These are phyloP conservation scores for Micronycteris hirsuta DNA, from an alignment of 2,113 vertebrate species.

Conservation along the genomic window DNA sequence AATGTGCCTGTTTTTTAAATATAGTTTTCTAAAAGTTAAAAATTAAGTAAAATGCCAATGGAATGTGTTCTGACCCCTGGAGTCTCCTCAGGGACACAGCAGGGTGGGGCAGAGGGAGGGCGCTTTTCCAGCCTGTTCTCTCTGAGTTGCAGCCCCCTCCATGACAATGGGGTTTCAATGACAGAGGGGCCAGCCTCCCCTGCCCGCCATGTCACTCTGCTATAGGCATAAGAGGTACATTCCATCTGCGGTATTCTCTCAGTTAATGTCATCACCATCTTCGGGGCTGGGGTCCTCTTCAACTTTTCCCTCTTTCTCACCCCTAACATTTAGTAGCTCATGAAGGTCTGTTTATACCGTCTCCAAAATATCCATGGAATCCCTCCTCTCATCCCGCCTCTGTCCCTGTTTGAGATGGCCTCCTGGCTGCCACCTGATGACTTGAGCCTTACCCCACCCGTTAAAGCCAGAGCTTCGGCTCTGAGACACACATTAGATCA, in stretches of 20 bases:
- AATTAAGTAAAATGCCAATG: conserved; percentile 41
- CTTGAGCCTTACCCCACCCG: background rate
- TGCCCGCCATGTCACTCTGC: rapidly evolving
- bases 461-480: background rate
- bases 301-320: background rate
- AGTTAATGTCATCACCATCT: background rate
- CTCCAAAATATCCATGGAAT: background rate
- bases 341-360: background rate
- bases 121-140: background rate
- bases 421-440: background rate
- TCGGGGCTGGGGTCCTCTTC: background rate
- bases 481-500: background rate
- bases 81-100: background rate
- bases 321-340: background rate
- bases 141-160: background rate
- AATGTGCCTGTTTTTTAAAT: background rate
- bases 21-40: conserved; percentile 17
- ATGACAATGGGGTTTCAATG: background rate
- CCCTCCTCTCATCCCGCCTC: background rate
- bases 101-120: background rate
- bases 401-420: background rate
- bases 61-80: background rate
- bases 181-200: background rate
- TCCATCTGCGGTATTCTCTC: background rate
- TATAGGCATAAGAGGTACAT: background rate